Base-by-base conservation (phyloP, 2,797 vertebrate genomes). In the Gymnoscopelus microlampas region DNA sequence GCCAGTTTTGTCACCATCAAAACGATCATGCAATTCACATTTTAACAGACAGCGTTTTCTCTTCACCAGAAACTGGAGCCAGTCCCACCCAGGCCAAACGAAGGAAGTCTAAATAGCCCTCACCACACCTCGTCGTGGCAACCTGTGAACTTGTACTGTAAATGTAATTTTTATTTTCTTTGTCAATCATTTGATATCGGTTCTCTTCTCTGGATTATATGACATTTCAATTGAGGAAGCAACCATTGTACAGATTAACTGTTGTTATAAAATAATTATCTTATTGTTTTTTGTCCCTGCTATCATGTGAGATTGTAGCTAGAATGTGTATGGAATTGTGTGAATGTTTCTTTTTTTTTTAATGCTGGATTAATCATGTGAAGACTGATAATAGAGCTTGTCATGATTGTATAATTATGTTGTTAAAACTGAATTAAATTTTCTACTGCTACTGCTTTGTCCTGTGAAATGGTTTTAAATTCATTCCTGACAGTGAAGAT, bases 71-170 rank as follows among this genome's bases (percentile, higher is more conserved):
- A 89, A 94, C 95, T 86, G 95, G 95, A 94, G 95, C 96, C 65
- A 97, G 96, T 90, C 95, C 95, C 66, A 96, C 96, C 80, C 98
- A 98, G 93, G 96, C 97, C 84, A 99, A 99, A 93, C 91, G 96
- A 95, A 99, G 97, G 95, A 99, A 99, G 94, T 99, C 98, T 82
- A 99, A 99, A 95, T 99, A 93, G 86, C 44, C 79, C 48, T 70
- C 89, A 93, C 88, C 86, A 84, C 76, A 91, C 39, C 26, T 44
- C 39, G 93, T 91, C 68, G 91, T 85, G 77, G 86, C 83, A 85
- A 94, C 93, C 91, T 94, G 94, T 96, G 92, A 93, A 95, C 91
- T 44, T 95, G 95, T 96, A 95, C 94, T 97, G 95, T 97, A 96
- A 93, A 96, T 95, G 92, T 94, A 81, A 19, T 85, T 78, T 76